Evolutionary conservation across 1,140 invertebrate species (phyloP), one percentile per base, ranked within the genome.

Genomic region (Dendrolimus kikuchii): DNA sequence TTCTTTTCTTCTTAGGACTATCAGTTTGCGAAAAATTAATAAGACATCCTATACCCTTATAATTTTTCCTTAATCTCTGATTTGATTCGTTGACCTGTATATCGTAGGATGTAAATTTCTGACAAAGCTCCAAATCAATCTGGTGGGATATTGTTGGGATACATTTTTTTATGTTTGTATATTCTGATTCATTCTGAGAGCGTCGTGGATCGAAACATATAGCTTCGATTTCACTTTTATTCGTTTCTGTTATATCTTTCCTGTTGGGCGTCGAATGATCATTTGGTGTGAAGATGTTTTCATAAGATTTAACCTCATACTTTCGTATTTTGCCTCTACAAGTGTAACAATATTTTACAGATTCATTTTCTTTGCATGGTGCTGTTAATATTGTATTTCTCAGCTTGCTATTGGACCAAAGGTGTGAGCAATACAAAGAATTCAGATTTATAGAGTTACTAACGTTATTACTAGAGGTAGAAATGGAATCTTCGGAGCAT

Each of bases 131-230:
- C 6, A 62, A 63, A 63, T 88, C 87, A 7, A 88, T 67, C 62
- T 85, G 78, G 58, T 71, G 75, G 39, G 86, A 88, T 74, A 88
- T 83, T 39, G 79, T 81, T 49, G 86, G 82, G 70, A 88, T 81
- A 56, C 67, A 71, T 55, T 55, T 55, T 46, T 66, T 66, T 46
- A 44, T 45, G 5, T 52, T 54, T 10, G 52, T 47, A 40, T 48
- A 36, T 7, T 54, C 45, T n/a, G 8, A 43, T 46, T 56, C 49
- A 23, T 49, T 9, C 54, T 49, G 40, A 44, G 23, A 49, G 23
- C 7, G 36, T 56, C 9, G 53, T 51, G 38, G 40, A 36, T 51
- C 50, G 5, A 60, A 56, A 49, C 40, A 49, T 53, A 54, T 45
- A 51, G 44, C 23, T 57, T 59, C 47, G 42, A 52, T 44, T 23